These are phyloP conservation scores for Trisateles emortualis DNA, from an alignment of 2,888 invertebrate species.

Conservation along the genomic window DNA sequence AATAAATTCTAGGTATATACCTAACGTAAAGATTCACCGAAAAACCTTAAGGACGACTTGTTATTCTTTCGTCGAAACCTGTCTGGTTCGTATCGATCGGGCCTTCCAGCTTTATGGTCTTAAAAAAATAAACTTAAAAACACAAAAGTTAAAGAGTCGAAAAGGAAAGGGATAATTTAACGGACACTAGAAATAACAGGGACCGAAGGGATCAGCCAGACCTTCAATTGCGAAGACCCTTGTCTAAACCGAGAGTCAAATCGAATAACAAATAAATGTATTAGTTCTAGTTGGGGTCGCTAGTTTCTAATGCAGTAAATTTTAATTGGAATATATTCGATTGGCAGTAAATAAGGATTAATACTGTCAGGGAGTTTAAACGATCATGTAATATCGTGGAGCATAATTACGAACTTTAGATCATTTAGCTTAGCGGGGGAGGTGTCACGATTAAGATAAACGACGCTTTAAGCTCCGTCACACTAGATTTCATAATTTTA, in stretches of 20 bases:
- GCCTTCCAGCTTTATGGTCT: slow-evolving; percentile 9
- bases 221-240: slow-evolving; percentile 36
- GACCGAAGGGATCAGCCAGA: slow-evolving; percentile 24
- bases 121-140: slow-evolving; percentile 29
- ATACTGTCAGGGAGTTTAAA: slow-evolving; percentile 23
- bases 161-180: slow-evolving; percentile 40
- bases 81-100: slow-evolving; percentile 4
- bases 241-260: slow-evolving; percentile 35
- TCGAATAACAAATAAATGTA: slow-evolving; percentile 45
- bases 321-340: slow-evolving; percentile 41
- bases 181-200: slow-evolving; percentile 41
- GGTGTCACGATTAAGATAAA: slow-evolving; percentile 35
- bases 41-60: not conserved
- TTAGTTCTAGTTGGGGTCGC: slow-evolving; percentile 35
- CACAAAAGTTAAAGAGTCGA: slow-evolving; percentile 19
- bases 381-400: slow-evolving; percentile 23
- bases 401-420: slow-evolving; percentile 35
- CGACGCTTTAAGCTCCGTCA: slow-evolving; percentile 12
- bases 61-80: slow-evolving; percentile 1
- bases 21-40: not conserved
- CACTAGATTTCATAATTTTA: slow-evolving; percentile 19
- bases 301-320: slow-evolving; percentile 30
- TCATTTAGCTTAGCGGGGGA: slow-evolving; percentile 32
- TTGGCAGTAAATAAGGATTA: slow-evolving; percentile 35
- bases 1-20: too few relatives aligned